Evolutionary conservation across 1,140 invertebrate species (phyloP).

Genomic region (Stegodyphus dumicola): DNA sequence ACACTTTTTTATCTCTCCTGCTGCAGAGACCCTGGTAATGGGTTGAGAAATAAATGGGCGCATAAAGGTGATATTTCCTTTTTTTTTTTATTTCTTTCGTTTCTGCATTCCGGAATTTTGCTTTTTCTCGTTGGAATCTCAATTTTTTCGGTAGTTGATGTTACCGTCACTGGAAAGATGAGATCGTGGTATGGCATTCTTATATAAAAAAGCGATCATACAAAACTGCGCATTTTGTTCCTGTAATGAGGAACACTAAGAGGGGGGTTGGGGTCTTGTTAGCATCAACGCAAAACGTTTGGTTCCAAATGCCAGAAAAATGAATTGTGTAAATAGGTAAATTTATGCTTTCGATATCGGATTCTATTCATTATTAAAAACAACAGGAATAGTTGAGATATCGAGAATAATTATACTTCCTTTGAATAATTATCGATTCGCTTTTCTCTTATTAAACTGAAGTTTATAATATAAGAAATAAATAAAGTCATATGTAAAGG

Average conservation of each 20-base stretch:
- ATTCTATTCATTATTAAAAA: too few species aligned
- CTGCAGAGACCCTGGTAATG: conserved; percentile 23
- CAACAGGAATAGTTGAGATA: too few species aligned
- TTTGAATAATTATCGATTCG: too few species aligned
- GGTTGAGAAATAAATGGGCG: conserved; percentile 45
- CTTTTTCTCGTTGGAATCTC: background rate
- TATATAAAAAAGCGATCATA: conserved; percentile 52
- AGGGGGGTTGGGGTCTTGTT: conserved; percentile 29
- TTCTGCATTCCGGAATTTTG: background rate
- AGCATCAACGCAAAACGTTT: background rate
- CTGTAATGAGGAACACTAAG: conserved; percentile 23
- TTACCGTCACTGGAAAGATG: background rate
- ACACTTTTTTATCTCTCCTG: conserved; percentile 22
- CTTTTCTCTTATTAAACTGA: too few species aligned
- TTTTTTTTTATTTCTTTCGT: conserved; percentile 8
- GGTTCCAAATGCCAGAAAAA: too few species aligned
- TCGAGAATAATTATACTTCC: too few species aligned
- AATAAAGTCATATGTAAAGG: too few species aligned
- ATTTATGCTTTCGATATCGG: too few species aligned
- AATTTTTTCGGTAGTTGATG: conserved; percentile 9
- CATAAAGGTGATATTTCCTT: conserved; percentile 6
- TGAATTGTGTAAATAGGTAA: too few species aligned
- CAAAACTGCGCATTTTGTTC: background rate
- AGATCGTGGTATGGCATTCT: background rate
- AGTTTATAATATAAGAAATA: too few species aligned